Base-by-base conservation (phyloP, 2,797 vertebrate species). In the Danionella dracula region DNA sequence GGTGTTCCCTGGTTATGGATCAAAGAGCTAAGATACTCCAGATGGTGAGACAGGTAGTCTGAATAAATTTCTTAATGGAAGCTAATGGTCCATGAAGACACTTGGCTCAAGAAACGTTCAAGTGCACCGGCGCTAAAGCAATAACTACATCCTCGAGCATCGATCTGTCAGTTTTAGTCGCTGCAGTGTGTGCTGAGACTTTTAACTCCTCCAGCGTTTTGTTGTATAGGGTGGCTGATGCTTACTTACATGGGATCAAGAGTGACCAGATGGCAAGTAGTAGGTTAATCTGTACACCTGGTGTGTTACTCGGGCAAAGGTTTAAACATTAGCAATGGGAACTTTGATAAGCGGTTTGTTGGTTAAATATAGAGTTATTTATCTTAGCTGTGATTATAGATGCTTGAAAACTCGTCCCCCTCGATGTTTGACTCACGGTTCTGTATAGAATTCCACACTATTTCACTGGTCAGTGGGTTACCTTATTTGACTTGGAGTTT, bases 201-300 rank as follows among this genome's bases (percentile, higher is more conserved):
- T 21, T 59, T 60, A 68, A 50, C 54, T 70, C 42, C 41, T 35
- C 10, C 23, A 41, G 17, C 46, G n/a, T 42, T 27, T 54, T 50
- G 34, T 27, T 29, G 55, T 50, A 34, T 31, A n/a, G 31, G 27
- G 58, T 62, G 48, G 19, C n/a, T 53, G 35, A 42, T 23, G 44
- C 61, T 69, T 70, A 64, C 55, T 70, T 66, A 53, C 29, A 44
- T 20, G 34, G 50, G 42, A 56, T 51, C 59, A 61, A n/a, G 50
- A 21, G 16, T 71, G 67, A 67, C 29, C 65, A 70, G 64, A 76
- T 53, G 63, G 66, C 54, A n/a, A 20, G 42, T 34, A 20, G 3
- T 21, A 32, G 11, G 40, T 27, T 65, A 75, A 75, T 72, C 67
- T 38, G 1, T 70, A 53, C 38, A 44, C 19, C 45, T 41, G 45